These are phyloP conservation scores for Copsychus sechellarum DNA, from an alignment of 2,113 vertebrate species.

Conservation along the genomic window DNA sequence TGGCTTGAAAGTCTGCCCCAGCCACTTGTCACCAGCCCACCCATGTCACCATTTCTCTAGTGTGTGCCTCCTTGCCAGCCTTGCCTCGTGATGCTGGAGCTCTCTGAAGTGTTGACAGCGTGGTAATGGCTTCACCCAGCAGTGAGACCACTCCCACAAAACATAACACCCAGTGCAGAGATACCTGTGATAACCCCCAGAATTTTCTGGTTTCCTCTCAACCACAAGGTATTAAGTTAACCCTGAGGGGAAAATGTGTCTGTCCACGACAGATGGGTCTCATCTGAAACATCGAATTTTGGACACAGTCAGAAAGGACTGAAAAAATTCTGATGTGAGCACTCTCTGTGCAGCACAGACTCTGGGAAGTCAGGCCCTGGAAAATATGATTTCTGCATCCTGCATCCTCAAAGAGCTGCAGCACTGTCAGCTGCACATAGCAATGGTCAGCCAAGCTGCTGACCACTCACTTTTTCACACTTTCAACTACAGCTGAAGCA, in stretches of 20 bases:
- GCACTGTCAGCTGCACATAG: fast-evolving
- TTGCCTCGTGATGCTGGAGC: fast-evolving
- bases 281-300: neutral
- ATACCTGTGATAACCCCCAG: neutral
- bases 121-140: neutral
- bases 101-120: fast-evolving
- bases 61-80: neutral
- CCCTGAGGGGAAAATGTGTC: fast-evolving
- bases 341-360: neutral
- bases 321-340: neutral
- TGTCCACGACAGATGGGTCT: fast-evolving
- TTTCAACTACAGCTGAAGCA: neutral
- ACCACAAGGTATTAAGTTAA: neutral
- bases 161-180: neutral
- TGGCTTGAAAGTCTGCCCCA: neutral
- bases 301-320: fast-evolving
- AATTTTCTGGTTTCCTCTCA: neutral
- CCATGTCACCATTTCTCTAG: fast-evolving
- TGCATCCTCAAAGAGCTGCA: neutral
- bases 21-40: neutral
- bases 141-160: neutral
- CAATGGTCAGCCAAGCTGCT: neutral
- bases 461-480: neutral
- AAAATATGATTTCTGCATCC: neutral
- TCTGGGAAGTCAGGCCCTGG: neutral